Evolutionary conservation across 2,113 vertebrate genomes (phyloP).

Genomic region (Cyanocitta stelleri): DNA sequence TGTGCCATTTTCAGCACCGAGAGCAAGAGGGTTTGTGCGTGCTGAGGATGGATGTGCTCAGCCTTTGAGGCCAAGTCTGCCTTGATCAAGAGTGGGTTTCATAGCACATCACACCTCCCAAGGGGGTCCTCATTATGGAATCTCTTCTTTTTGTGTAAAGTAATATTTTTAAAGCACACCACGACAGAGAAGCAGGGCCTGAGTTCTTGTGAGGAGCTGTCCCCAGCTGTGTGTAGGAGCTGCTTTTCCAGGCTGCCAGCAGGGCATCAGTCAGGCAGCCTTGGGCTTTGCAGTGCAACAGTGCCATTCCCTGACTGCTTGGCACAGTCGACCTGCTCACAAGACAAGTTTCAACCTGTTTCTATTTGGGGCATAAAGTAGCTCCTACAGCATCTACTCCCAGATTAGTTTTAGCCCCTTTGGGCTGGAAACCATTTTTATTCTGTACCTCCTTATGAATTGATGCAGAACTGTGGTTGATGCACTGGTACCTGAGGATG

Average conservation of each 20-base stretch:
- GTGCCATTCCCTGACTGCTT: neutral
- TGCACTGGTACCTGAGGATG: neutral
- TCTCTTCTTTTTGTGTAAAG: neutral
- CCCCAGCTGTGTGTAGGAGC: neutral
- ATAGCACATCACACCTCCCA: neutral
- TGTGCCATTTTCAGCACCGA: rapidly evolving
- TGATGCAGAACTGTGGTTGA: neutral
- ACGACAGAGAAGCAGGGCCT: neutral
- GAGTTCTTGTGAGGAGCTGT: neutral
- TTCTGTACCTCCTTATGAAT: neutral
- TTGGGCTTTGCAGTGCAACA: neutral
- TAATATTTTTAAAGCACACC: neutral
- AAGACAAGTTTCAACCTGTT: neutral
- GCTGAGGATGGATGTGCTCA: neutral
- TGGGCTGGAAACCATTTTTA: neutral
- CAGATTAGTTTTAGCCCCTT: neutral
- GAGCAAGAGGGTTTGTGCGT: rapidly evolving
- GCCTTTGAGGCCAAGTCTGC: neutral
- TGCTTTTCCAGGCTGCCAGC: neutral
- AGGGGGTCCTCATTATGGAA: rapidly evolving
- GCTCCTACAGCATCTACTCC: neutral
- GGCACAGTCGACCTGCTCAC: neutral
- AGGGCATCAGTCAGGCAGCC: neutral
- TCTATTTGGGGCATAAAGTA: neutral
- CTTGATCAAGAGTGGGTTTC: neutral